Conservation (phyloP, 2,797 vertebrate species). For the Chrosomus eos region DNA sequence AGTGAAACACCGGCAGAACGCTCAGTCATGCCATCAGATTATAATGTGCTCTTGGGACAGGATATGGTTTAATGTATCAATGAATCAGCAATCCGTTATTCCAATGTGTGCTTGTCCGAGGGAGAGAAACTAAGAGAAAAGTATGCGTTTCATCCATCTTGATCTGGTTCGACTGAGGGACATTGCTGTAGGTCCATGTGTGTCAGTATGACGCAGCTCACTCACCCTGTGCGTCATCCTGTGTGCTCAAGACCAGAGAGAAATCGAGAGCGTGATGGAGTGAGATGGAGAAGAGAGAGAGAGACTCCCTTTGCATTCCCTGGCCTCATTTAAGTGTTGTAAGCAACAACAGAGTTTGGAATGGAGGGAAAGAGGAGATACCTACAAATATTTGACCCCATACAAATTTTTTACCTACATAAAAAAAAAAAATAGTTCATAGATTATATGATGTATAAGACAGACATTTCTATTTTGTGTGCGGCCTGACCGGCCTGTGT, state of each 20-base stretch:
- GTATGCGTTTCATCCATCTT: background rate
- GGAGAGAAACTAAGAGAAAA: background rate
- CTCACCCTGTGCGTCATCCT: conserved; percentile 37
- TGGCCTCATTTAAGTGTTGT: conserved; percentile 22
- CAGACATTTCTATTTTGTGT: no score
- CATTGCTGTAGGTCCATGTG: conserved; percentile 31
- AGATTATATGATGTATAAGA: no score
- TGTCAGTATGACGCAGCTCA: conserved; percentile 53
- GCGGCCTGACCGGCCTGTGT: no score
- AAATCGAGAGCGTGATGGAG: conserved; percentile 27
- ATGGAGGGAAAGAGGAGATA: background rate
- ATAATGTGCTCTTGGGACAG: background rate
- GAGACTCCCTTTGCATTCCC: conserved; percentile 25
- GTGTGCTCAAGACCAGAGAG: conserved; percentile 25
- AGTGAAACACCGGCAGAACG: background rate
- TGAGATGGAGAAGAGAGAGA: conserved; percentile 36
- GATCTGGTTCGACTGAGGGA: conserved; percentile 31
- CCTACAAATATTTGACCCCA: background rate
- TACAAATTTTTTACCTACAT: background rate
- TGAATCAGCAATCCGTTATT: background rate
- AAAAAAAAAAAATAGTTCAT: background rate
- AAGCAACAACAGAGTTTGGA: conserved; percentile 19
- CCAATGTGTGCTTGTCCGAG: background rate
- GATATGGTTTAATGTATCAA: background rate
- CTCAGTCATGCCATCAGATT: background rate